Evolutionary conservation across 1,140 invertebrate species (phyloP).

Genomic region (Papilio machaon): DNA sequence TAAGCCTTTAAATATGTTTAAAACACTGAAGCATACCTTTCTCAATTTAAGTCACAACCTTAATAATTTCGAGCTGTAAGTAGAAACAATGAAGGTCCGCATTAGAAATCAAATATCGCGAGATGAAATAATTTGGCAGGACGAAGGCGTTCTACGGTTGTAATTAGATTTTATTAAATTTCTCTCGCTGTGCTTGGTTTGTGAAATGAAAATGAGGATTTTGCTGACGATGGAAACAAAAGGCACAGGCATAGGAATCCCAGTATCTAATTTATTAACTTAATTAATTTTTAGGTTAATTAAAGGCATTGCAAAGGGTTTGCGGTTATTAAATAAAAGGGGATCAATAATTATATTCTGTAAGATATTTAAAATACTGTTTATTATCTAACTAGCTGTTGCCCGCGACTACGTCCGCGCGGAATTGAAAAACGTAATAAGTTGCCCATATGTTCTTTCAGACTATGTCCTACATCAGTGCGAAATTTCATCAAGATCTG

Average conservation of each 20-base stretch:
- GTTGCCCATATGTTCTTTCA: too few species aligned
- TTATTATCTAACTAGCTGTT: neutral
- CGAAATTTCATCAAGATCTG: too few species aligned
- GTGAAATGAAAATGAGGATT: slow-evolving; percentile 18
- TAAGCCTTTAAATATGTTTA: neutral
- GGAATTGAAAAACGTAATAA: too few species aligned
- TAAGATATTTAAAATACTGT: neutral
- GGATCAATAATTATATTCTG: neutral
- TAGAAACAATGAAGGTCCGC: neutral
- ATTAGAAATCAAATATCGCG: slow-evolving; percentile 15
- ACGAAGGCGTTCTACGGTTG: neutral
- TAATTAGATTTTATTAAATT: slow-evolving; percentile 27
- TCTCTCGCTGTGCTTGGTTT: slow-evolving; percentile 5
- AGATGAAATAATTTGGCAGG: slow-evolving; percentile 2
- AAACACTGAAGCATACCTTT: neutral
- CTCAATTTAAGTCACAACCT: neutral
- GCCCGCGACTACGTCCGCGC: too few species aligned
- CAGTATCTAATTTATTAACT: slow-evolving; percentile 14
- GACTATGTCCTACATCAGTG: too few species aligned
- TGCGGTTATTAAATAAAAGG: neutral
- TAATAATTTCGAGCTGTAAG: neutral
- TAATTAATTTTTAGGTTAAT: slow-evolving; percentile 19
- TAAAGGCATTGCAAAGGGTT: neutral
- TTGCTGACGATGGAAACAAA: slow-evolving; percentile 10
- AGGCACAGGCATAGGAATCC: neutral